These are phyloP conservation scores for Drosophila antonietae DNA, from an alignment of 2,888 invertebrate genomes.

Conservation along the genomic window DNA sequence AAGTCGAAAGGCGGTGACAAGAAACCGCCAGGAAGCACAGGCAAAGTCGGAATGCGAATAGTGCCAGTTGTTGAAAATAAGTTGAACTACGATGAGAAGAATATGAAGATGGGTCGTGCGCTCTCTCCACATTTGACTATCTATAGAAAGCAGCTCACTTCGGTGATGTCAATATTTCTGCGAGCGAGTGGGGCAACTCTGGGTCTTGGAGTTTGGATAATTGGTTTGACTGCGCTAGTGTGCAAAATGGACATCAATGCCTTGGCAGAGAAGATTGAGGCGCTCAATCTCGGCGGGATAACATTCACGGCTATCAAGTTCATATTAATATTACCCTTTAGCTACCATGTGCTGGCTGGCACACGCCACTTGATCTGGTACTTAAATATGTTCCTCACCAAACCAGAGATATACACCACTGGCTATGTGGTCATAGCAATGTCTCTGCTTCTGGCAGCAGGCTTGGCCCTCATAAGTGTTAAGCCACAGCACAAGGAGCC, in stretches of 20 bases:
- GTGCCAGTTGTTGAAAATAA: constrained; percentile 16
- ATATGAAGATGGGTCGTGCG: constrained; percentile 39
- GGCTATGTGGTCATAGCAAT: constrained; percentile 53
- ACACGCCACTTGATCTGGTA: constrained; percentile 60
- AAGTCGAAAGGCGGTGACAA: not conserved
- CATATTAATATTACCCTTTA: constrained; percentile 47
- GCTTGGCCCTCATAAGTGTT: constrained; percentile 13
- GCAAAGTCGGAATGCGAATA: constrained; percentile 41
- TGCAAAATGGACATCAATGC: constrained; percentile 35
- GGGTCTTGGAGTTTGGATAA: constrained; percentile 44
- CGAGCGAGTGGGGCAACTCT: constrained; percentile 49
- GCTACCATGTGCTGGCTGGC: constrained; percentile 59
- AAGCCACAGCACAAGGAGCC: not conserved
- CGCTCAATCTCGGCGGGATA: constrained; percentile 12
- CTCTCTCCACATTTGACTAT: constrained; percentile 60
- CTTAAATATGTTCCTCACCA: constrained; percentile 56
- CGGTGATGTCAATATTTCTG: constrained; percentile 55
- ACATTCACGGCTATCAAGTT: constrained; percentile 35
- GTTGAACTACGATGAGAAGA: constrained; percentile 48
- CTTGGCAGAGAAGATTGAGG: constrained; percentile 33
- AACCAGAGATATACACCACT: constrained; percentile 52
- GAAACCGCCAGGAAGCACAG: not conserved
- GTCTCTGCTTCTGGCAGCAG: constrained; percentile 37
- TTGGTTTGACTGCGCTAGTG: constrained; percentile 46
- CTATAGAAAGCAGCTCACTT: constrained; percentile 60